A percentile compares a stretch with the other conserved stretches of the same genome.
Conservation (phyloP, 2,888 invertebrate genomes). For the Diaperis boleti region DNA sequence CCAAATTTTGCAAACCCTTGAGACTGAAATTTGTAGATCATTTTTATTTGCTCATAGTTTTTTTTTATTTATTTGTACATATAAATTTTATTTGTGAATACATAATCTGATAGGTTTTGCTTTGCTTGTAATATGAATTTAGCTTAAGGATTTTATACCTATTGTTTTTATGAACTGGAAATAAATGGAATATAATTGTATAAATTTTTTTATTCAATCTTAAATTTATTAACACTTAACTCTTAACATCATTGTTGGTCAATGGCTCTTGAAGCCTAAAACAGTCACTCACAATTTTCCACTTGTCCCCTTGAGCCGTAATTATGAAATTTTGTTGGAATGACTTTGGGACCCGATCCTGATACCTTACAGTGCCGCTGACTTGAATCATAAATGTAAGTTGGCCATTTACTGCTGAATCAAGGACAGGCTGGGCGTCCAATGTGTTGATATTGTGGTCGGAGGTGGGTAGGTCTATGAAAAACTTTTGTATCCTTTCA, state of each 20-base stretch:
- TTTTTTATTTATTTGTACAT: constrained; percentile 41
- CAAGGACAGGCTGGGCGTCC: constrained; percentile 86
- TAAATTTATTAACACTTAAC: constrained; percentile 3
- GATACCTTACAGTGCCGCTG: constrained; percentile 84
- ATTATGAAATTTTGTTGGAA: constrained; percentile 91
- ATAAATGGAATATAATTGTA: constrained; percentile 43
- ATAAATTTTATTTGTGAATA: constrained; percentile 18
- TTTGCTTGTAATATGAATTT: constrained; percentile 48
- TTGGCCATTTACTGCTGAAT: constrained; percentile 81
- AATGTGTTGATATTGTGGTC: constrained; percentile 82
- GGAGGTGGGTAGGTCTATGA: constrained; percentile 84
- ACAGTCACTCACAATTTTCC: constrained; percentile 93
- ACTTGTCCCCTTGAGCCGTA: constrained; percentile 89
- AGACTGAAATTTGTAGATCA: constrained; percentile 49
- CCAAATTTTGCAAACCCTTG: constrained; percentile 50
- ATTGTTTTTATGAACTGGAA: constrained; percentile 49
- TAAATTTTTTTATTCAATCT: background rate
- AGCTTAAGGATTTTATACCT: constrained; percentile 53
- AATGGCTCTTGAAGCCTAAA: constrained; percentile 81
- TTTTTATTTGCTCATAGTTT: constrained; percentile 51
- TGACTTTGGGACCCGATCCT: constrained; percentile 71
- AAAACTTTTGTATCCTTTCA: constrained; percentile 87
- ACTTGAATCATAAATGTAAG: constrained; percentile 86
- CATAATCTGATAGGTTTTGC: constrained; percentile 35
- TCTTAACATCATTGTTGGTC: constrained; percentile 43